Percentiles rank a stretch among this genome's conserved stretches.
These are phyloP conservation scores for Poeciliopsis paucimaculata DNA, from an alignment of 2,797 vertebrate species.

Conservation along the genomic window DNA sequence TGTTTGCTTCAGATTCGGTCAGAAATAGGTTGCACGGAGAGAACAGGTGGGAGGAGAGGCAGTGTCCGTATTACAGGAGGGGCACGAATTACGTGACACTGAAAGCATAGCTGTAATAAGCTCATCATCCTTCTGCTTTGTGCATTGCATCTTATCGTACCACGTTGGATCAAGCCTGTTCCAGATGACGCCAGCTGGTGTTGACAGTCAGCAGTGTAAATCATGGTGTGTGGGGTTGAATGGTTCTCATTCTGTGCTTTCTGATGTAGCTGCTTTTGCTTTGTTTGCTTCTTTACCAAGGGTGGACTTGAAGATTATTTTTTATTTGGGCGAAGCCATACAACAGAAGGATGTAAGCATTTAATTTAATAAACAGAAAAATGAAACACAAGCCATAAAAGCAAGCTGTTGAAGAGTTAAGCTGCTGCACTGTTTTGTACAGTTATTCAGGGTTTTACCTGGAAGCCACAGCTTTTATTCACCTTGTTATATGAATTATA, in stretches of 20 bases:
- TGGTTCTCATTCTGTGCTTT: constrained; percentile 11
- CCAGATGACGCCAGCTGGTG: constrained; percentile 31
- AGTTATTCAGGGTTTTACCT: neutral
- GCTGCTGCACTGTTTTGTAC: neutral
- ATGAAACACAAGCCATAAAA: neutral
- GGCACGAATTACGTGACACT: constrained; percentile 19
- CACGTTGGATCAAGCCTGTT: constrained; percentile 16
- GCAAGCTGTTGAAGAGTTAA: neutral
- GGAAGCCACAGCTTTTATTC: neutral
- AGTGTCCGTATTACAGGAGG: constrained; percentile 3
- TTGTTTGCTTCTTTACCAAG: neutral
- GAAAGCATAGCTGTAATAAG: constrained; percentile 26
- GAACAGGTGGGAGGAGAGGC: neutral
- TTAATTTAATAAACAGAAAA: constrained; percentile 1
- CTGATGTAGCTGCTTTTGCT: neutral
- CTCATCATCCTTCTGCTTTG: constrained; percentile 21
- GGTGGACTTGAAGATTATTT: neutral
- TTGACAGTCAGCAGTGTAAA: constrained; percentile 31
- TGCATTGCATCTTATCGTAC: constrained; percentile 17
- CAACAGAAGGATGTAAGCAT: neutral
- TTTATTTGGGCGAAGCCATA: neutral
- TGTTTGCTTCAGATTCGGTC: constrained; percentile 13
- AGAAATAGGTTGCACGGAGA: constrained; percentile 15
- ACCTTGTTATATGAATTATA: neutral
- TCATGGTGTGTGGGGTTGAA: constrained; percentile 18